Conservation (phyloP, 2,113 vertebrate species). For the Calypte anna region DNA sequence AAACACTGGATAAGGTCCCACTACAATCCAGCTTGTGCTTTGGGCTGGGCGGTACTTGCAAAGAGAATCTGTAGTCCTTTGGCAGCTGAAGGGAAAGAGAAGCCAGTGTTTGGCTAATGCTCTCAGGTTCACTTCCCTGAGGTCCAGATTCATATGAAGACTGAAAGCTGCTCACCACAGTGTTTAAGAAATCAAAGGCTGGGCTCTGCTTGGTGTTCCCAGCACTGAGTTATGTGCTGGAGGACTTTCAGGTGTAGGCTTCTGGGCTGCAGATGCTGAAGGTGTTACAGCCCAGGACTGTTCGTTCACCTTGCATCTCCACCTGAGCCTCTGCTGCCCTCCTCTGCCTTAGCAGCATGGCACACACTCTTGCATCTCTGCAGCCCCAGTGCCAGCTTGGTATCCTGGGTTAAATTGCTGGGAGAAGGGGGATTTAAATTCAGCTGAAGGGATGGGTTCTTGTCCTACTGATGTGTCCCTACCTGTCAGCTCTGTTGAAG, state of each 20-base stretch:
- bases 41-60: not conserved
- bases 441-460: not conserved
- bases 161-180: not conserved
- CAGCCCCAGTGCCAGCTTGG: not conserved
- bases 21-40: not conserved
- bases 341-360: not conserved
- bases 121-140: not conserved
- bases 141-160: not conserved
- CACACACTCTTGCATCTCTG: not conserved
- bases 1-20: not conserved
- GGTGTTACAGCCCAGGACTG: not conserved
- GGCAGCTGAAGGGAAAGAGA: not conserved
- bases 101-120: not conserved
- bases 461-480: accelerated
- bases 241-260: not conserved
- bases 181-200: not conserved
- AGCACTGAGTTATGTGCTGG: too few relatives aligned
- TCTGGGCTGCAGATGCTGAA: not conserved
- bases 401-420: not conserved
- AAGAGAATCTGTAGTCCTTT: not conserved
- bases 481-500: not conserved
- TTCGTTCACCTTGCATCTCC: not conserved
- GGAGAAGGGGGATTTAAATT: not conserved
- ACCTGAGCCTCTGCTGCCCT: not conserved
- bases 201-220: not conserved